Evolutionary conservation across 2,113 vertebrate genomes (phyloP), one percentile per base, ranked within the genome.

Genomic region (Colossoma macropomum): DNA sequence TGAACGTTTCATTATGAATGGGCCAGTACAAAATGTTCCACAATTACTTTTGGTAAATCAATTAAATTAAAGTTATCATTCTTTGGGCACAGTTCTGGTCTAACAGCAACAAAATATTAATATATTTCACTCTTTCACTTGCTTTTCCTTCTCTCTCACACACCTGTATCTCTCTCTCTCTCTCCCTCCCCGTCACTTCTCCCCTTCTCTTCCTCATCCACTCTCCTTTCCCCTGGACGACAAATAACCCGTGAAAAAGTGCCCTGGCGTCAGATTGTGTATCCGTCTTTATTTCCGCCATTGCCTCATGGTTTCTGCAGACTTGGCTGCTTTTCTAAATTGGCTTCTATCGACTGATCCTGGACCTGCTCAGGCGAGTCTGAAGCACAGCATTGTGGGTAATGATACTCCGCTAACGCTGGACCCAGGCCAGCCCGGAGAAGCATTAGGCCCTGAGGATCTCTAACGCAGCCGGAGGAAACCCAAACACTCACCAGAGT

Each of bases 301-400:
- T 92, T 82, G 89, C 91, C 92, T 91, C 89, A 90, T 92, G 92
- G 25, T 91, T 94, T 94, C 91, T 93, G 93, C 93, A 92, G 92
- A 94, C 91, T 92, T 93, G 92, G 93, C 94, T 92, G 92, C 91
- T 93, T 94, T 92, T 93, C 91, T 91, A 93, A 92, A 94, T 92
- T 94, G 93, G 89, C 87, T 90, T 90, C 91, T 94, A 94, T 94
- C 91, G 92, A 94, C 90, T 89, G 91, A 90, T 93, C 90, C 87
- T 74, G 89, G 84, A 90, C 88, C 91, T 91, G 92, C 91, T 91
- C 90, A 89, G 91, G 92, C 88, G 90, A 89, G 90, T 89, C 91
- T 91, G 89, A 88, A 92, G 90, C 92, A 92, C 91, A 89, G 91
- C 90, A 90, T 86, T 89, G 91, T 89, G 87, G 90, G 92, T 89